Evolutionary conservation across 2,888 invertebrate species (phyloP).

Genomic region (Eupithecia exiguata): DNA sequence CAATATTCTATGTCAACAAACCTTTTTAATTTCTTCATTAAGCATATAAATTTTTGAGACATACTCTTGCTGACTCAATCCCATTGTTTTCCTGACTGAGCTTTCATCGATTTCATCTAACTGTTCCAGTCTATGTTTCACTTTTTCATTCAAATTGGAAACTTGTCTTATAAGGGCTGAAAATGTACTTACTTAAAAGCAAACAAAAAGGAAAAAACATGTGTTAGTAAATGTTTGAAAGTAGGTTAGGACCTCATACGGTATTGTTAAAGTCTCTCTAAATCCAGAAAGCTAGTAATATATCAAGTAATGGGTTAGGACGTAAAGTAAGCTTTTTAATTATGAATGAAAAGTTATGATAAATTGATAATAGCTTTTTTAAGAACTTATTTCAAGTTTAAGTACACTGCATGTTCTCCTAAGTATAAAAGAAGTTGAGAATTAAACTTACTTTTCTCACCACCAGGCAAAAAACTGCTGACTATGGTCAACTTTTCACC

Average conservation of each 20-base stretch:
- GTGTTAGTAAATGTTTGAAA: slow-evolving; percentile 2
- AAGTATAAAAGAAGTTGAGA: not conserved
- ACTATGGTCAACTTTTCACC: slow-evolving; percentile 96
- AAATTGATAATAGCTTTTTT: too few relatives aligned
- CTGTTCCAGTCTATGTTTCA: slow-evolving; percentile 95
- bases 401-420: too few relatives aligned
- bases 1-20: not conserved
- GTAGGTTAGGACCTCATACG: not conserved
- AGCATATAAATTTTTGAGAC: slow-evolving; percentile 93
- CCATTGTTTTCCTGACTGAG: slow-evolving; percentile 92
- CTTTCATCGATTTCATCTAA: slow-evolving; percentile 97
- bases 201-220: slow-evolving; percentile 51
- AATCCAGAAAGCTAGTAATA: not conserved
- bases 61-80: slow-evolving; percentile 97
- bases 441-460: slow-evolving; percentile 87
- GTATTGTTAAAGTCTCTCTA: not conserved
- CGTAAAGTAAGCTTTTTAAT: too few relatives aligned
- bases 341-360: not conserved
- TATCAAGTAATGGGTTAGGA: too few relatives aligned
- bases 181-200: slow-evolving; percentile 81
- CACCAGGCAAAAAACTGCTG: slow-evolving; percentile 93
- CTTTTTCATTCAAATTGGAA: slow-evolving; percentile 92
- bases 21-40: slow-evolving; percentile 93
- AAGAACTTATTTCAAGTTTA: too few relatives aligned
- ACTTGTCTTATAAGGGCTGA: slow-evolving; percentile 91